phyloP scores from a whole-genome alignment of 2,888 invertebrate species.

The Agonopterix subpropinquella region DNA sequence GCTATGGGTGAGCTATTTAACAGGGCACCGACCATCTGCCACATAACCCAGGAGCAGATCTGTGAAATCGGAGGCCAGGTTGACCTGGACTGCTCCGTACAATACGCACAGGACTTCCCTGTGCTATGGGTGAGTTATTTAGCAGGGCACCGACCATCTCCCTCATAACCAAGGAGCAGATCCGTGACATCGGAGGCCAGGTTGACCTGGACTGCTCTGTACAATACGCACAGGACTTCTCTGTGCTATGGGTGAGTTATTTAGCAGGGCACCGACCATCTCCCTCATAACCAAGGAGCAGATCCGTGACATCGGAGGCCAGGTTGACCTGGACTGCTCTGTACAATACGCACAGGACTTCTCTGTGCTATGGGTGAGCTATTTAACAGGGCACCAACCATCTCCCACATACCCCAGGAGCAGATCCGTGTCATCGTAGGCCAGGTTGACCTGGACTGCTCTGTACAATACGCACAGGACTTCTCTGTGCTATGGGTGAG shows the following conservation, averaged over 20 bases:
- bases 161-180: slow-evolving; percentile 94
- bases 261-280: slow-evolving; percentile 82
- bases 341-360: slow-evolving; percentile 93
- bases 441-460: no score
- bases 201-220: no score
- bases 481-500: no score
- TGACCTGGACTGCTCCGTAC: slow-evolving; percentile 91
- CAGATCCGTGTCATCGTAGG: no score
- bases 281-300: slow-evolving; percentile 95
- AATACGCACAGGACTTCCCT: slow-evolving; percentile 91
- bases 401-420: no score
- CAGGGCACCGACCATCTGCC: slow-evolving; percentile 88
- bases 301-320: slow-evolving; percentile 93
- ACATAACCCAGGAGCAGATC: slow-evolving; percentile 94
- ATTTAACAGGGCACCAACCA: slow-evolving; percentile 77
- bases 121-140: slow-evolving; percentile 81
- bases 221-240: no score
- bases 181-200: slow-evolving; percentile 86
- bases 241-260: no score
- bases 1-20: no score
- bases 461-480: no score
- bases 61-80: slow-evolving; percentile 93
- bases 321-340: slow-evolving; percentile 90
- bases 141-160: slow-evolving; percentile 82
- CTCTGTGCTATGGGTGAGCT: slow-evolving; percentile 85